Evolutionary conservation across 2,113 vertebrate species (phyloP), one percentile per base, ranked within the genome.

Genomic region (Pituophis catenifer): DNA sequence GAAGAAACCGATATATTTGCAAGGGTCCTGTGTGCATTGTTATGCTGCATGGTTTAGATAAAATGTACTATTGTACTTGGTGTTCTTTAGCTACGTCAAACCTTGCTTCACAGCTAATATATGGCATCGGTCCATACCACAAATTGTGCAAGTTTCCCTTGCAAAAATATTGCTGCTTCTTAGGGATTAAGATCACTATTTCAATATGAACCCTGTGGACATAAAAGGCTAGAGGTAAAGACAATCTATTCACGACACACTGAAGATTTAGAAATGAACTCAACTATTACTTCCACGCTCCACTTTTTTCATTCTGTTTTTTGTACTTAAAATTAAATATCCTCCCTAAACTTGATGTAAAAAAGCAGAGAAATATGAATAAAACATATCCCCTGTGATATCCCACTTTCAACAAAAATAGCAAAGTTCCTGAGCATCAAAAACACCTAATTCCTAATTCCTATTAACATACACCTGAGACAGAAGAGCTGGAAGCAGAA

Each of bases 21-120:
- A 9, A 95, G 93, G 94, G 95, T 92, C 90, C 97, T 98, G 97
- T 97, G 96, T 97, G 96, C 95, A 97, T 97, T 98, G 97, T 97
- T 98, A 97, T 97, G 97, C 97, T 98, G 88, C 96, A 97, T 98
- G 97, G 95, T 97, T 98, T 97, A 98, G 98, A 98, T 98, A 97
- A 98, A 98, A 97, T 91, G 55, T 96, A 97, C 97, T 95, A 97
- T 98, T 98, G 98, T 98, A 98, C 97, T 97, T 97, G 96, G 96
- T 98, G 98, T 98, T 97, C 98, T 96, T 93, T 97, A 97, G 97
- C 96, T 96, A 98, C 97, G 96, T 98, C 97, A 97, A 97, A 97
- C 94, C 96, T 97, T 92, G 59, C 97, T 95, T 96, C 96, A 95
- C 38, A 95, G 97, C 91, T 96, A 95, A 96, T 93, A 94, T 93